Evolutionary conservation across 2,797 vertebrate genomes (phyloP).

Genomic region (Otus scops): DNA sequence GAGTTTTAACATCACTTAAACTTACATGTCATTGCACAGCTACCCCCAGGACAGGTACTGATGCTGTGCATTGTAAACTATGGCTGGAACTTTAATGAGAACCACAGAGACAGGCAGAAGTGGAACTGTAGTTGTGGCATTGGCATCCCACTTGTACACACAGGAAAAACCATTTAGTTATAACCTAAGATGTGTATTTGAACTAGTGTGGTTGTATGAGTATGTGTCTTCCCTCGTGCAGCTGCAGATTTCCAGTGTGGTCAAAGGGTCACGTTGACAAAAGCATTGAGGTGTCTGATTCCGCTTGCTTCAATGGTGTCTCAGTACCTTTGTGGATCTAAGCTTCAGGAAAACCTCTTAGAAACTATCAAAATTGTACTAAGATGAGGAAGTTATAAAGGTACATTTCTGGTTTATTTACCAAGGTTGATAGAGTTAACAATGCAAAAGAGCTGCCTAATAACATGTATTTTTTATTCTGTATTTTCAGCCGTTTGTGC

Average conservation of each 20-base stretch:
- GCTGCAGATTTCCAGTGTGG: not conserved
- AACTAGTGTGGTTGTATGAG: not conserved
- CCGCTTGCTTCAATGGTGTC: not conserved
- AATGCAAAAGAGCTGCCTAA: not conserved
- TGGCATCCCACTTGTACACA: rapidly evolving
- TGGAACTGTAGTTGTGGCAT: not conserved
- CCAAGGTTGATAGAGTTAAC: not conserved
- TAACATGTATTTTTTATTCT: not conserved
- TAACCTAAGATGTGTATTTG: not conserved
- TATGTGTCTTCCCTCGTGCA: not conserved
- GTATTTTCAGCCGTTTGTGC: not conserved
- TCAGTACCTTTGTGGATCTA: not conserved
- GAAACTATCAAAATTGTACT: not conserved
- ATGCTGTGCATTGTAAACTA: not conserved
- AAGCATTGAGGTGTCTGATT: conserved; percentile 20
- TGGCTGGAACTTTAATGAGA: not conserved
- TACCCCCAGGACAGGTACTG: not conserved
- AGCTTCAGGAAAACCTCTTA: not conserved
- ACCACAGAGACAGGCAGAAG: not conserved
- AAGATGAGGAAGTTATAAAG: not conserved
- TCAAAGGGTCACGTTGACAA: not conserved
- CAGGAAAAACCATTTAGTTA: not conserved
- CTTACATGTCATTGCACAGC: not conserved
- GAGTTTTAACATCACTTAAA: not conserved
- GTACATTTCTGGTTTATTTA: not conserved